A percentile compares a stretch with the other conserved stretches of the same genome.
Conservation (phyloP, 2,113 vertebrate genomes). For the Orientallactaga bullata region DNA sequence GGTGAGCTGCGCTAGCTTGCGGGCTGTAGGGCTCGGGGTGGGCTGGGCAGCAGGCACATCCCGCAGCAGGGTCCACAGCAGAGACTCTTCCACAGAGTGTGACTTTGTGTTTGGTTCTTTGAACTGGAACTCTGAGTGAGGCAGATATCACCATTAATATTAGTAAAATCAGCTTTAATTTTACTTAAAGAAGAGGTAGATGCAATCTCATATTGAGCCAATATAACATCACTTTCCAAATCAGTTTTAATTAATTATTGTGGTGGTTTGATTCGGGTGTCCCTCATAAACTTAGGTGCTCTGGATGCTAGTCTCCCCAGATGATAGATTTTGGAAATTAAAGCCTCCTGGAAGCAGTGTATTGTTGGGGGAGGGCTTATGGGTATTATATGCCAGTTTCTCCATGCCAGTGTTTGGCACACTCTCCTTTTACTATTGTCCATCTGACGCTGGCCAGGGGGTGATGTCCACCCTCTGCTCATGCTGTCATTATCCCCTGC, state of each 20-base stretch:
- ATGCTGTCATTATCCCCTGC: too few relatives aligned
- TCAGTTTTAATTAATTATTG: background rate
- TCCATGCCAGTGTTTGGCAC: too few relatives aligned
- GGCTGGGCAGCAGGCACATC: background rate
- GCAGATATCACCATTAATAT: slow-evolving; percentile 57
- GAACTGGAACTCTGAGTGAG: background rate
- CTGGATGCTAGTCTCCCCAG: too few relatives aligned
- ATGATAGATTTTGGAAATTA: too few relatives aligned
- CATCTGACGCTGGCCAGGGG: too few relatives aligned
- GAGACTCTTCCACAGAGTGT: slow-evolving; percentile 49
- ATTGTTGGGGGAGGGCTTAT: too few relatives aligned
- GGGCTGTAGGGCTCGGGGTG: background rate
- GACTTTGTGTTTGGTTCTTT: slow-evolving; percentile 28
- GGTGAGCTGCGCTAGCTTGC: slow-evolving; percentile 82
- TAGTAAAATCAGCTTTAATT: slow-evolving; percentile 11
- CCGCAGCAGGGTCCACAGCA: slow-evolving; percentile 74
- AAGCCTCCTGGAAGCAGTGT: too few relatives aligned
- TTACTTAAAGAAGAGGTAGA: slow-evolving; percentile 17
- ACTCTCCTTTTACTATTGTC: too few relatives aligned
- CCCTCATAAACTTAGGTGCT: too few relatives aligned
- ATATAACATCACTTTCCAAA: background rate
- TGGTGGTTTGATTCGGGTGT: too few relatives aligned
- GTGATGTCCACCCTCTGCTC: too few relatives aligned
- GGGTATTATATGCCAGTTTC: too few relatives aligned
- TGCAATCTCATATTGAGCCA: slow-evolving; percentile 45